Evolutionary conservation across 2,797 vertebrate species (phyloP).

Genomic region (Chaunax sp.): DNA sequence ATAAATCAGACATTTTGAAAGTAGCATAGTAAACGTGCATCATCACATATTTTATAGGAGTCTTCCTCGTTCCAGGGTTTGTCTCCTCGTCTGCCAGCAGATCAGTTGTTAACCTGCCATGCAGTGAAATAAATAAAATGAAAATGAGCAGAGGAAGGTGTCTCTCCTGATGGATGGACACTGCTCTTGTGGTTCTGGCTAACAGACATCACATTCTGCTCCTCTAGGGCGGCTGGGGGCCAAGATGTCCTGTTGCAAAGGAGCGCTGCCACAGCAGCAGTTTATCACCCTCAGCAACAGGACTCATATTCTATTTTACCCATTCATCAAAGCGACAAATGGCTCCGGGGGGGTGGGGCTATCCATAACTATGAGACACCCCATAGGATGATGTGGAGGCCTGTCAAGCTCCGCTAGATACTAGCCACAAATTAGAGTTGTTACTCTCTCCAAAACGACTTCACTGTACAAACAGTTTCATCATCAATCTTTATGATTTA

Average conservation of each 20-base stretch:
- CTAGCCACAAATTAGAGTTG: conserved; percentile 52
- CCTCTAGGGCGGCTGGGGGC: conserved; percentile 45
- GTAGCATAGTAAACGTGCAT: too few relatives aligned
- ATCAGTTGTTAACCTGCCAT: conserved; percentile 30
- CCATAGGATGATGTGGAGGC: conserved; percentile 41
- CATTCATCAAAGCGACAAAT: conserved; percentile 74
- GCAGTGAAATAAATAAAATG: too few relatives aligned
- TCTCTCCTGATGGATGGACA: conserved; percentile 40
- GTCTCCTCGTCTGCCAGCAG: conserved; percentile 21
- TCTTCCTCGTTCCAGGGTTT: background rate
- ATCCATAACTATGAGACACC: conserved; percentile 52
- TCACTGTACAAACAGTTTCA: background rate
- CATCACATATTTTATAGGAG: background rate
- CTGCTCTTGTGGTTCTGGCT: conserved; percentile 14
- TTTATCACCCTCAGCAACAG: conserved; percentile 67
- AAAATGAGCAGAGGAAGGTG: background rate
- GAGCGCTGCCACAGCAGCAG: conserved; percentile 15
- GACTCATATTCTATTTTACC: conserved; percentile 45
- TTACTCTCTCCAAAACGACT: conserved; percentile 12
- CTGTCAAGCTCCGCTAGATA: conserved; percentile 33
- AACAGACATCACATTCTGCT: conserved; percentile 25
- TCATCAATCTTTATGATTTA: too few relatives aligned
- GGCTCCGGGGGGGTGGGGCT: conserved; percentile 47
- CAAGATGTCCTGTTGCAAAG: conserved; percentile 42
- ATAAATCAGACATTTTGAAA: too few relatives aligned